These are phyloP conservation scores for Drosophila meridiana DNA, from an alignment of 2,888 invertebrate species.

Conservation along the genomic window DNA sequence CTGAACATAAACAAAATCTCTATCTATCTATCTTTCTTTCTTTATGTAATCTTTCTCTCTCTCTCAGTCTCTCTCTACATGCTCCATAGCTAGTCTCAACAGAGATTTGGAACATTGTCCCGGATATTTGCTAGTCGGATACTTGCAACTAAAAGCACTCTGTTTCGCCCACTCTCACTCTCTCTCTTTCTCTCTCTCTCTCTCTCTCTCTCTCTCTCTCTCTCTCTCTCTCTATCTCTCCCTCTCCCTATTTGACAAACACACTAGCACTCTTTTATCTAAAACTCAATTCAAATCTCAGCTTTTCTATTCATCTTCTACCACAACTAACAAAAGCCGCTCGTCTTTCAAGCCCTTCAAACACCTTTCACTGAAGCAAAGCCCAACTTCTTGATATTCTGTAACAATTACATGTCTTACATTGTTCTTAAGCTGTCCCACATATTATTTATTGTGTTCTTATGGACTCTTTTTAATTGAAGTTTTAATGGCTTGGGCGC, in stretches of 20 bases:
- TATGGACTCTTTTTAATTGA: conserved; percentile 25
- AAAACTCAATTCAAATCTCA: background rate
- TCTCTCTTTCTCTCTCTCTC: background rate
- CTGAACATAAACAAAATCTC: too few relatives aligned
- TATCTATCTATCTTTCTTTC: too few relatives aligned
- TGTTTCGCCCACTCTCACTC: background rate
- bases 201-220: background rate
- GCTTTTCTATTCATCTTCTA: background rate
- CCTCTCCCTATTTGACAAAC: background rate
- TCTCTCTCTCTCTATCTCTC: background rate
- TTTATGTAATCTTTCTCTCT: background rate
- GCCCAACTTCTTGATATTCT: background rate
- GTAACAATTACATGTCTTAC: conserved; percentile 10
- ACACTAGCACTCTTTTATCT: background rate
- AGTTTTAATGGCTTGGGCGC: conserved; percentile 23
- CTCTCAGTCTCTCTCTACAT: background rate
- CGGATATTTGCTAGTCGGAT: background rate
- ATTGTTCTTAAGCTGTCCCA: conserved; percentile 2
- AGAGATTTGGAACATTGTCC: background rate
- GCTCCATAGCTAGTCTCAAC: background rate
- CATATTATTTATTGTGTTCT: conserved; percentile 10
- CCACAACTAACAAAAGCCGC: background rate
- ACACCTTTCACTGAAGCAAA: background rate
- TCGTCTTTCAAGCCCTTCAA: background rate
- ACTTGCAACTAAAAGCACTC: background rate